Conservation (phyloP, 2,888 invertebrate species). For the Tridacna crocea region DNA sequence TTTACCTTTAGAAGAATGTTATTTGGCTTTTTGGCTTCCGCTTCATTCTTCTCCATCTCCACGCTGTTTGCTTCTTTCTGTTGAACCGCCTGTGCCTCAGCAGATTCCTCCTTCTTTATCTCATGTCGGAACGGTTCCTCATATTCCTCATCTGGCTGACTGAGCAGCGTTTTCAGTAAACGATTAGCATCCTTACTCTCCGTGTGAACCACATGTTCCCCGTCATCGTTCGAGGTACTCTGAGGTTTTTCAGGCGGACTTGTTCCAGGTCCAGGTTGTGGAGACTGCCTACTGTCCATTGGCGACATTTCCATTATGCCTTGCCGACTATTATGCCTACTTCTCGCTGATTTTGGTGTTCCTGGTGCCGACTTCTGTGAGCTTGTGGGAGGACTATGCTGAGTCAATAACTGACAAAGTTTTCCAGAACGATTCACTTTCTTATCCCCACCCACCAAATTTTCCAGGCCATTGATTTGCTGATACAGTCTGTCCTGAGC, state of each 20-base stretch:
- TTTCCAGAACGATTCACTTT: conserved; percentile 66
- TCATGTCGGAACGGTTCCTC: conserved; percentile 73
- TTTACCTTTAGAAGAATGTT: conserved; percentile 80
- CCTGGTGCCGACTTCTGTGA: conserved; percentile 47
- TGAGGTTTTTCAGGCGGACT: conserved; percentile 80
- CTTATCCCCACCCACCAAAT: conserved; percentile 32
- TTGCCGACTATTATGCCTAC: conserved; percentile 58
- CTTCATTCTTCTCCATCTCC: conserved; percentile 83
- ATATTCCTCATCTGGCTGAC: conserved; percentile 88
- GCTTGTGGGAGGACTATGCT: conserved; percentile 59
- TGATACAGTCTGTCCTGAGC: conserved; percentile 30
- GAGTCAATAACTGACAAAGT: conserved; percentile 76
- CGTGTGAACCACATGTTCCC: conserved; percentile 52
- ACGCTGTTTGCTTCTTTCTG: conserved; percentile 28
- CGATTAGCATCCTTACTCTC: conserved; percentile 69
- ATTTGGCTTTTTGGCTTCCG: conserved; percentile 78
- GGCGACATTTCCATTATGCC: conserved; percentile 70
- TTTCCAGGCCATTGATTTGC: conserved; percentile 34
- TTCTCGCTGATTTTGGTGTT: conserved; percentile 46
- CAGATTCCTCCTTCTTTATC: conserved; percentile 26
- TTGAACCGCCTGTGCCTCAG: conserved; percentile 45
- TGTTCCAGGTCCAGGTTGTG: conserved; percentile 77
- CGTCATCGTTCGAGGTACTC: conserved; percentile 81
- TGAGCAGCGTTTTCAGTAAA: conserved; percentile 86
- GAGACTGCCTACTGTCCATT: conserved; percentile 76